Percentiles rank a stretch among this genome's conserved stretches.
Conservation (phyloP, 2,797 vertebrate genomes). For the Leptatherina wallacei region DNA sequence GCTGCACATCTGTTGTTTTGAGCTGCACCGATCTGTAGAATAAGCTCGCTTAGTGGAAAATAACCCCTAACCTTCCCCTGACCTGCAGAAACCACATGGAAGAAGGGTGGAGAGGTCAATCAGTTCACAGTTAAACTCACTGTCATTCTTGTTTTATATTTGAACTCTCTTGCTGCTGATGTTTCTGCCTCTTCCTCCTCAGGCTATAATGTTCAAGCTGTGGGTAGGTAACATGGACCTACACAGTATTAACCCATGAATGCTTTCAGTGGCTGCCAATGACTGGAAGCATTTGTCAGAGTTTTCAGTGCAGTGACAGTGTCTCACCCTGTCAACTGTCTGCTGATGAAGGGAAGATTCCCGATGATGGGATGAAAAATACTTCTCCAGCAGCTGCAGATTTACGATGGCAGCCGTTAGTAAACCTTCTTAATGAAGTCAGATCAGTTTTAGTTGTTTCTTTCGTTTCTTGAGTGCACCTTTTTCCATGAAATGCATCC, state of each 20-base stretch:
- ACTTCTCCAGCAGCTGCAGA: background rate
- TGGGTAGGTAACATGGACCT: slow-evolving; percentile 80
- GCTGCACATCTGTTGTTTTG: slow-evolving; percentile 3
- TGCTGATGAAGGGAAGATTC: slow-evolving; percentile 46
- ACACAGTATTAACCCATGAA: slow-evolving; percentile 48
- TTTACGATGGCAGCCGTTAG: background rate
- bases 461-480: background rate
- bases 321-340: slow-evolving; percentile 36
- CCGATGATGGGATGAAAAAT: background rate
- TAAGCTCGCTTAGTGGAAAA: background rate
- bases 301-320: slow-evolving; percentile 37
- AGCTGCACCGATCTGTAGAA: background rate
- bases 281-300: slow-evolving; percentile 76
- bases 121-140: slow-evolving; percentile 7
- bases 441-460: background rate
- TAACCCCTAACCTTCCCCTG: background rate
- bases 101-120: slow-evolving; percentile 11
- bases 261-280: slow-evolving; percentile 67
- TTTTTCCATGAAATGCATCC: background rate
- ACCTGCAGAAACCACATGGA: background rate
- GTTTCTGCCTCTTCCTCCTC: slow-evolving; percentile 55
- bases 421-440: background rate
- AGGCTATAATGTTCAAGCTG: slow-evolving; percentile 81
- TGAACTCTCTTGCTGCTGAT: slow-evolving; percentile 67
- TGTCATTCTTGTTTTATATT: slow-evolving; percentile 34